Evolutionary conservation across 2,888 invertebrate species (phyloP).

Genomic region (Parapristionchus giblindavisi): DNA sequence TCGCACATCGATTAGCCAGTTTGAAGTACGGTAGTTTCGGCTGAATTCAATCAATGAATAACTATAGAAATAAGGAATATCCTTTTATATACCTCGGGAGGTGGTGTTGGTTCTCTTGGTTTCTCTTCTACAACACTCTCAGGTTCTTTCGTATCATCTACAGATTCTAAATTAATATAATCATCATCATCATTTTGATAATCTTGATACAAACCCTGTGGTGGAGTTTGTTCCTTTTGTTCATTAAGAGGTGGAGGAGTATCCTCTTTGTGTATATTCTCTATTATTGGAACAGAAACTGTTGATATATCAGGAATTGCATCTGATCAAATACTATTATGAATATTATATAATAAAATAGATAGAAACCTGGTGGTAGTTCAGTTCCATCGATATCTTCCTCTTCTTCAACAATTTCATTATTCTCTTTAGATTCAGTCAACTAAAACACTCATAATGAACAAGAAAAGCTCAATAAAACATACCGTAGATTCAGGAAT

Average conservation of each 20-base stretch:
- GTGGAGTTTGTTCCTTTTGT: not conserved
- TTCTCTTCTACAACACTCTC: no score
- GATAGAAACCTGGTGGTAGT: constrained; percentile 3
- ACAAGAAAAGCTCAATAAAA: not conserved
- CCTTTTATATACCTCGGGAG: not conserved
- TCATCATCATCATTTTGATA: not conserved
- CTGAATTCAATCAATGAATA: not conserved
- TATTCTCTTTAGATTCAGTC: not conserved
- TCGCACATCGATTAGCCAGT: constrained; percentile 32
- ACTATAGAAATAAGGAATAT: not conserved
- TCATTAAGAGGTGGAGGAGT: not conserved
- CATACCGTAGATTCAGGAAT: not conserved
- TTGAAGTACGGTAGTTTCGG: constrained; percentile 32
- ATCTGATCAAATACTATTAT: not conserved
- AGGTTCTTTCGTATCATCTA: not conserved
- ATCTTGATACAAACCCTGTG: constrained; percentile 4
- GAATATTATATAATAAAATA: not conserved
- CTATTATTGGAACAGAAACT: not conserved
- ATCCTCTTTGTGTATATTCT: not conserved
- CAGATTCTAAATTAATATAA: not conserved
- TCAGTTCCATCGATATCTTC: constrained; percentile 34
- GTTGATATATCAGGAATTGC: not conserved
- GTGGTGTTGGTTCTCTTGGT: no score
- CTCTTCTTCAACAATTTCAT: constrained; percentile 13
- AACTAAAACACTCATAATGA: not conserved